Percentiles rank a stretch among this genome's conserved stretches.
Conservation (phyloP, 2,888 invertebrate genomes). For the Boloria selene region DNA sequence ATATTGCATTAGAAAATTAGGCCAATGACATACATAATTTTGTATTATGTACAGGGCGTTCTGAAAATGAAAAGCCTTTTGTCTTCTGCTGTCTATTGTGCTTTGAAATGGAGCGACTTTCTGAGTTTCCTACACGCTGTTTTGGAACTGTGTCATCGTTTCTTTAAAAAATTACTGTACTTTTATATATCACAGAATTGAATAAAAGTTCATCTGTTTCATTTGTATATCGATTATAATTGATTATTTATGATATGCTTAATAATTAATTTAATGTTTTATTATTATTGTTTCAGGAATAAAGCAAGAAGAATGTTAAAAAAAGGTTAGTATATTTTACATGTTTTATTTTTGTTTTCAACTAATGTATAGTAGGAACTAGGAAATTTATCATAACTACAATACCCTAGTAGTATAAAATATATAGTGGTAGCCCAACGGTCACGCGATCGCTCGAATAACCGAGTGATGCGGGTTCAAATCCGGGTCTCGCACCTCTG, state of each 20-base stretch:
- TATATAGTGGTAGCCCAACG: no score
- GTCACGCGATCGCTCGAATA: no score
- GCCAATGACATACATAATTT: conserved; percentile 43
- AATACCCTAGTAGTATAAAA: no score
- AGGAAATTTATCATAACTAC: no score
- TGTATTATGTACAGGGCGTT: conserved; percentile 26
- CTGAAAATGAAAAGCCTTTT: conserved; percentile 39
- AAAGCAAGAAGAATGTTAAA: conserved; percentile 66
- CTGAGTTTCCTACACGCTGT: conserved; percentile 9
- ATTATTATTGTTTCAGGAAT: conserved; percentile 66
- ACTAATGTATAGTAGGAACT: no score
- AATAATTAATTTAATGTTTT: conserved; percentile 18
- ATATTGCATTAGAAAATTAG: conserved; percentile 39
- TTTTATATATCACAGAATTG: neutral
- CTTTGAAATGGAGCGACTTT: conserved; percentile 35
- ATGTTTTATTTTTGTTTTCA: no score
- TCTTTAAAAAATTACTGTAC: neutral
- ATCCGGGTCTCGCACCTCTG: no score
- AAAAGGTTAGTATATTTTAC: conserved; percentile 58
- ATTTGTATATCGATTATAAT: no score
- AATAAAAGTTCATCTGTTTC: no score
- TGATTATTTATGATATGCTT: no score
- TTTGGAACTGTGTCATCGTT: conserved; percentile 16
- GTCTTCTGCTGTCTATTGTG: conserved; percentile 39
- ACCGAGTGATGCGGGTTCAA: no score